Percentiles rank a stretch among this genome's conserved stretches.
Evolutionary conservation across 2,888 invertebrate genomes (phyloP).

Genomic region (Tyria jacobaeae): DNA sequence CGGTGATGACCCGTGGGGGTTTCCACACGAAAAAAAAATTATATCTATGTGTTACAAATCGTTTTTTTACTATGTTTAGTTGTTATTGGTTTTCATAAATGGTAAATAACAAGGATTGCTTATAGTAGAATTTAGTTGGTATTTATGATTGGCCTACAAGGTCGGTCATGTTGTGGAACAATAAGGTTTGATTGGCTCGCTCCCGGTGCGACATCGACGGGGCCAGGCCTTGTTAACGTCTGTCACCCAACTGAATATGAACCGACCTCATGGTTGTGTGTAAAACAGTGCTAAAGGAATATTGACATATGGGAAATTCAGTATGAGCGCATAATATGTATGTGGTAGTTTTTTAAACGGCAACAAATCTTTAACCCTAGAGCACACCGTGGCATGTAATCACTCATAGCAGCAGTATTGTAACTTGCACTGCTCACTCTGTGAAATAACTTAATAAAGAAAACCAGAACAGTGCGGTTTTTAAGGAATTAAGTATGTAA

Average conservation of each 20-base stretch:
- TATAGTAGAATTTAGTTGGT: conserved; percentile 12
- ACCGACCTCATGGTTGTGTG: conserved; percentile 18
- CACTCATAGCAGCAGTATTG: no score
- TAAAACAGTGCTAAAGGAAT: conserved; percentile 2
- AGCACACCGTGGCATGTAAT: no score
- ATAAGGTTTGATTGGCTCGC: conserved; percentile 52
- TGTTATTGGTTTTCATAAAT: background rate
- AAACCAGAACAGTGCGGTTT: no score
- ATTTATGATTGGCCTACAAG: conserved; percentile 14
- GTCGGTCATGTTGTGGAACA: conserved; percentile 42
- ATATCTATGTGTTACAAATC: no score
- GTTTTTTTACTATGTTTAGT: background rate
- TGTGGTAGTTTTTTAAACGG: background rate
- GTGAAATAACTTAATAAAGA: no score
- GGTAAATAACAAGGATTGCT: conserved; percentile 4
- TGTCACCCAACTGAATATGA: conserved; percentile 28
- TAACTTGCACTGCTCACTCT: no score
- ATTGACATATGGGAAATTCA: background rate
- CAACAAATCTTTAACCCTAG: no score
- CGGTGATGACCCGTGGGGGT: no score
- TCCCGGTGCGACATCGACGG: conserved; percentile 33
- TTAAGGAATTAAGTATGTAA: no score
- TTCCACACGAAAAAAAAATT: no score
- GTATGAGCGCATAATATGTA: background rate
- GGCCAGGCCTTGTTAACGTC: conserved; percentile 30